Evolutionary conservation across 2,113 vertebrate species (phyloP).

Genomic region (Anoura caudifer): DNA sequence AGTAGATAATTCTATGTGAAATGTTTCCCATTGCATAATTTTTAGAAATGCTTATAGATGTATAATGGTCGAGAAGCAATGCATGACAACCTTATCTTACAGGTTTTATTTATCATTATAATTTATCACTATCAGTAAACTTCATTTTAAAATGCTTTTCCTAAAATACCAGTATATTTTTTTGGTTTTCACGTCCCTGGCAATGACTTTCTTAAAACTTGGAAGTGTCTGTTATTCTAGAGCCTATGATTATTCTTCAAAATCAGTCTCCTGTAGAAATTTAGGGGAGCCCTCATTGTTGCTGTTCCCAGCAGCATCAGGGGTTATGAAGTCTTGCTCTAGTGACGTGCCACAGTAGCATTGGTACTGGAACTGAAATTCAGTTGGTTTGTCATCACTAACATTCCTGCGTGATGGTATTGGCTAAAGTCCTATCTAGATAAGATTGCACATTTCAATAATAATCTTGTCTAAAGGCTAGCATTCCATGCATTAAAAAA

Average conservation of each 20-base stretch:
- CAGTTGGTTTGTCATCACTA: neutral
- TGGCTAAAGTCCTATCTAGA: neutral
- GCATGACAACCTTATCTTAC: neutral
- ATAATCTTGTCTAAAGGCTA: neutral
- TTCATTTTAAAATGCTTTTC: constrained; percentile 15
- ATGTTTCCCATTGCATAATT: neutral
- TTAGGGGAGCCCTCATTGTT: no score
- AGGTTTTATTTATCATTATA: neutral
- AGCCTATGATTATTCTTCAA: neutral
- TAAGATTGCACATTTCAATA: neutral
- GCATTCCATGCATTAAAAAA: neutral
- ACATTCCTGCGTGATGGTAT: neutral
- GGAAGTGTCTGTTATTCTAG: neutral
- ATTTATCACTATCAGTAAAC: neutral
- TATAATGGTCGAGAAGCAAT: neutral
- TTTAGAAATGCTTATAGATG: neutral
- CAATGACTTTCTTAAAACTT: neutral
- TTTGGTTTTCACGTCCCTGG: neutral
- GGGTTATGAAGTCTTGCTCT: neutral
- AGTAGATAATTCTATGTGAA: neutral
- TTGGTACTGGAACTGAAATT: neutral
- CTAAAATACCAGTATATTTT: neutral
- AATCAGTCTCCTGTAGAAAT: neutral
- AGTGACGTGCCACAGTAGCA: rapidly evolving
- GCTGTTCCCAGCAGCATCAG: no score